Evolutionary conservation across 2,797 vertebrate species (phyloP).

Genomic region (Taenioides sp.): DNA sequence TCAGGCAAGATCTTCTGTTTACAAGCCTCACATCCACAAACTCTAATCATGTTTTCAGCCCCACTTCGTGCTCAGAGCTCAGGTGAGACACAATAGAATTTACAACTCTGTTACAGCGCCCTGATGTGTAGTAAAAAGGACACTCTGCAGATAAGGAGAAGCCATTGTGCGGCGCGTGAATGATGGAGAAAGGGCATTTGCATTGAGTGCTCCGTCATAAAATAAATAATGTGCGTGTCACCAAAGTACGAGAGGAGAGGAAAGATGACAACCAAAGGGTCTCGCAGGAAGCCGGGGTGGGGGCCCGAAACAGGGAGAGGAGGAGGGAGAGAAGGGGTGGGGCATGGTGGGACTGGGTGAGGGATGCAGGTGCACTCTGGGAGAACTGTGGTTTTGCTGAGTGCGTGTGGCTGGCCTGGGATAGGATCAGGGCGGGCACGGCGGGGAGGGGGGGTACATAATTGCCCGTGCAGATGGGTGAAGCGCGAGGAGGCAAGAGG

Average conservation of each 20-base stretch:
- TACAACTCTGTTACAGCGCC: constrained; percentile 69
- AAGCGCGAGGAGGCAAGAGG: constrained; percentile 54
- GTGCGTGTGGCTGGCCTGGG: constrained; percentile 59
- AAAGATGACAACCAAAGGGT: constrained; percentile 65
- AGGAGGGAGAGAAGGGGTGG: constrained; percentile 47
- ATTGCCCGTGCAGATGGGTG: constrained; percentile 70
- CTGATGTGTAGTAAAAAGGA: constrained; percentile 78
- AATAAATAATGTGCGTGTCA: constrained; percentile 75
- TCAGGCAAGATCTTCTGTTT: constrained; percentile 68
- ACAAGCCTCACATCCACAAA: constrained; percentile 58
- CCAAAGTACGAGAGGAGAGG: constrained; percentile 57
- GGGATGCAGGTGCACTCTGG: constrained; percentile 70
- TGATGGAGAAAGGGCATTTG: constrained; percentile 74
- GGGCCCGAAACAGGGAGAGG: constrained; percentile 44
- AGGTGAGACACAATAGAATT: constrained; percentile 69
- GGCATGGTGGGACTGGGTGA: constrained; percentile 67
- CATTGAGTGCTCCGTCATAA: constrained; percentile 76
- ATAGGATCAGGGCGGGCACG: constrained; percentile 19
- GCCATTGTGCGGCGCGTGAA: constrained; percentile 72
- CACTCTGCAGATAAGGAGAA: constrained; percentile 73
- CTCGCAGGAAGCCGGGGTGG: constrained; percentile 60
- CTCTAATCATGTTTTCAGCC: constrained; percentile 52
- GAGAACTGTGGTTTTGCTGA: constrained; percentile 71
- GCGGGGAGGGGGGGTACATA: constrained; percentile 39
- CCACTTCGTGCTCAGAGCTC: constrained; percentile 61